Percentiles rank a stretch among this genome's conserved stretches.
These are phyloP conservation scores for Prenolepis imparis DNA, from an alignment of 2,888 invertebrate species.

Conservation along the genomic window DNA sequence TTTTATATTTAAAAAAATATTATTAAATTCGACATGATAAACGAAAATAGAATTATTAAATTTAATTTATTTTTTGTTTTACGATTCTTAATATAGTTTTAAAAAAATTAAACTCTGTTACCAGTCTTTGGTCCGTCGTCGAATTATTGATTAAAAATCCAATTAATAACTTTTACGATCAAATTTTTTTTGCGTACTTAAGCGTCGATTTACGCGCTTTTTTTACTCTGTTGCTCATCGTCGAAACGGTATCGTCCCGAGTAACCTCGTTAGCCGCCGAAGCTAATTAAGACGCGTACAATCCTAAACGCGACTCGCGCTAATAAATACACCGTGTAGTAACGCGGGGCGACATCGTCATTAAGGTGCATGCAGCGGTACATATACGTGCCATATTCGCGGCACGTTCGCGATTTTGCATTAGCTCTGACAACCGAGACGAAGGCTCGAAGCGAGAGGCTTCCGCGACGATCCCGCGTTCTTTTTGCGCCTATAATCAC, in stretches of 20 bases:
- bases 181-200: slow-evolving; percentile 4
- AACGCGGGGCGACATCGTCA: slow-evolving; percentile 61
- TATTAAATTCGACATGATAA: background rate
- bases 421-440: slow-evolving; percentile 51
- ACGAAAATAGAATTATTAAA: background rate
- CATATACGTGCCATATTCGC: slow-evolving; percentile 34
- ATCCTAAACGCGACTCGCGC: slow-evolving; percentile 54
- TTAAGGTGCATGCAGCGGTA: slow-evolving; percentile 61
- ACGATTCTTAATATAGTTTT: background rate
- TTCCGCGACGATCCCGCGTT: slow-evolving; percentile 29
- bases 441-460: background rate
- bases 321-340: slow-evolving; percentile 50
- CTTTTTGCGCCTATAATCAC: slow-evolving; percentile 37
- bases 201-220: background rate
- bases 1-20: background rate
- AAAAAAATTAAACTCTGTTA: background rate
- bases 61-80: background rate
- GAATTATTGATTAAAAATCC: background rate
- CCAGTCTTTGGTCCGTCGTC: background rate
- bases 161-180: background rate
- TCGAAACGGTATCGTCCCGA: slow-evolving; percentile 40
- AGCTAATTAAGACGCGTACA: slow-evolving; percentile 69
- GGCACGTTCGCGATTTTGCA: slow-evolving; percentile 52
- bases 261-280: slow-evolving; percentile 51
- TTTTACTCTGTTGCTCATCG: background rate